Evolutionary conservation across 2,797 vertebrate genomes (phyloP), one percentile per base, ranked within the genome.

Genomic region (Darevskia mixta): DNA sequence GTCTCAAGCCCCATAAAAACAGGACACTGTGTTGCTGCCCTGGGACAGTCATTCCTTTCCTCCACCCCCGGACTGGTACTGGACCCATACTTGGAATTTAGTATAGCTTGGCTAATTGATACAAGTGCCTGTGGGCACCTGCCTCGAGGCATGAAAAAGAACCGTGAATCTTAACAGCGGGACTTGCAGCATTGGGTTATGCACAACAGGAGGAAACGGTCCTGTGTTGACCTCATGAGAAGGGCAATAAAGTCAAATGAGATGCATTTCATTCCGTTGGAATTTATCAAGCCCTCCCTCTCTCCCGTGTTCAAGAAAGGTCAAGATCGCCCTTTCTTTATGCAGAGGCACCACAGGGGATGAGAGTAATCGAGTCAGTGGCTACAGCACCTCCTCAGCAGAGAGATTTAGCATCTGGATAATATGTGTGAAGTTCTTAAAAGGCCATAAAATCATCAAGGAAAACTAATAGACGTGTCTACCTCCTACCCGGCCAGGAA

Each of bases 221-320:
- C 86, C 88, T 11, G 58, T 87, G 81, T 86, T 90, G 92, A 92
- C 91, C 79, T 94, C 83, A 76, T 43, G 81, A 88, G 43, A 88
- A 92, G 78, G 86, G 87, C 41, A 86, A 76, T 94, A 89, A 91
- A 90, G 27, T n/a, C 1, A 64, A 87, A 71, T 17, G 84, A 95
- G 87, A 87, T 78, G 89, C 41, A 0, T 61, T 6, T 43, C 66
- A 79, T 82, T 81, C 82, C 85, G 79, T 20, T 72, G 92, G 86
- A 43, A 92, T 90, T 86, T 9, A 6, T 89, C 82, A 85, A 58
- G 1, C 67, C 1, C 2, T 35, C 75, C 38, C 25, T 3, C 2
- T 2, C 64, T 82, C 87, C 88, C 85, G 88, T 67, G 77, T 76
- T 76, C 29, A n/a, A 67, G 80, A 88, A 87, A 92, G 91, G 91